phyloP scores from a whole-genome alignment of 2,888 invertebrate genomes.

The Gari tellinella region DNA sequence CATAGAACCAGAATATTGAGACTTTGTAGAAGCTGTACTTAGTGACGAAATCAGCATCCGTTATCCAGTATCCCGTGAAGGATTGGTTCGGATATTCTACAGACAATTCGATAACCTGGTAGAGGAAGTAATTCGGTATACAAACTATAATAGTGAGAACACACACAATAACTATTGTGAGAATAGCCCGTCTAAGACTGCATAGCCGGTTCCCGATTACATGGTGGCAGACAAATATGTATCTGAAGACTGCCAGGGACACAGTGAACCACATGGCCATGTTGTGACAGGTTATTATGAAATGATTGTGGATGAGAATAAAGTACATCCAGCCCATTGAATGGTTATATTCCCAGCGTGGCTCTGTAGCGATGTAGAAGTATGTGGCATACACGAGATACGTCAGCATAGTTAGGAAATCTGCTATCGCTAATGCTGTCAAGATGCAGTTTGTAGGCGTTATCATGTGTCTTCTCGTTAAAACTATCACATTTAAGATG shows the following conservation, averaged over 20 bases:
- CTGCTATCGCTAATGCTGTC: slow-evolving; percentile 93
- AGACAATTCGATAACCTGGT: slow-evolving; percentile 63
- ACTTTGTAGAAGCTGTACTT: slow-evolving; percentile 68
- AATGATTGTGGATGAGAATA: slow-evolving; percentile 79
- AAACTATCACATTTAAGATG: slow-evolving; percentile 95
- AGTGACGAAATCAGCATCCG: slow-evolving; percentile 66
- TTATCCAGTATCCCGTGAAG: slow-evolving; percentile 75
- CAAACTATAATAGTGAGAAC: slow-evolving; percentile 78
- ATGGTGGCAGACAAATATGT: slow-evolving; percentile 86
- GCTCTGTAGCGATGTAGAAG: slow-evolving; percentile 74
- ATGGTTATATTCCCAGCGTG: slow-evolving; percentile 65
- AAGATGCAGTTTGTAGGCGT: slow-evolving; percentile 96
- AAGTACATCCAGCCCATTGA: slow-evolving; percentile 81
- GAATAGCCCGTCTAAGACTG: slow-evolving; percentile 78
- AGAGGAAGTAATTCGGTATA: slow-evolving; percentile 82
- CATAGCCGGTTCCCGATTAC: slow-evolving; percentile 80
- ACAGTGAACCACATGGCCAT: slow-evolving; percentile 97
- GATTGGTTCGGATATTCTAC: slow-evolving; percentile 19
- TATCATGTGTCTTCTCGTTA: slow-evolving; percentile 93
- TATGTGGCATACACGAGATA: slow-evolving; percentile 89
- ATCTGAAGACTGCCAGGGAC: slow-evolving; percentile 96
- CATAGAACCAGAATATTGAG: slow-evolving; percentile 95
- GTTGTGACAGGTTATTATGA: slow-evolving; percentile 88
- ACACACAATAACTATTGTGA: slow-evolving; percentile 78
- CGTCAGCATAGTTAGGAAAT: slow-evolving; percentile 94